phyloP scores from a whole-genome alignment of 2,888 invertebrate genomes.

The Platerodrilus igneus region DNA sequence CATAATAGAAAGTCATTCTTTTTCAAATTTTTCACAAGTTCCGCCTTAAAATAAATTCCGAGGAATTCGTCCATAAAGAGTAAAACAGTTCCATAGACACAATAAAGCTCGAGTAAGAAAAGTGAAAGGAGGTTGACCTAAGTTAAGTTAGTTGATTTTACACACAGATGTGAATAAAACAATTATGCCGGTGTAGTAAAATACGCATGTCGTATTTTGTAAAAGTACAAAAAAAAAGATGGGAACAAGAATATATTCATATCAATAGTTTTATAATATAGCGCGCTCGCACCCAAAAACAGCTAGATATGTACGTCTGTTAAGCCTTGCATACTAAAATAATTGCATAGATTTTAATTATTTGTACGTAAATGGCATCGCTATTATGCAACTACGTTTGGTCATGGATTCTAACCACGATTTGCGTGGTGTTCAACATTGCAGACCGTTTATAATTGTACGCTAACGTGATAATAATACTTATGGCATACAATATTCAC shows the following conservation, averaged over 20 bases:
- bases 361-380: constrained; percentile 23
- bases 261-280: no score
- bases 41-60: constrained; percentile 28
- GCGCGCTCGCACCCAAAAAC: no score
- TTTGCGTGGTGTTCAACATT: constrained; percentile 7
- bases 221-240: no score
- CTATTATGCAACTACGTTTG: constrained; percentile 22
- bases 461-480: constrained; percentile 17
- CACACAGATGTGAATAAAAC: no score
- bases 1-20: no score
- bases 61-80: constrained; percentile 27
- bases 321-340: no score
- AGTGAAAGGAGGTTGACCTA: constrained; percentile 35
- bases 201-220: no score
- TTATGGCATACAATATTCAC: no score
- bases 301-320: no score
- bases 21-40: no score
- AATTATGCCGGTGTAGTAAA: no score
- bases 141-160: constrained; percentile 7
- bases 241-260: no score
- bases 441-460: constrained; percentile 18
- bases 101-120: constrained; percentile 29
- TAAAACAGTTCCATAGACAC: constrained; percentile 27
- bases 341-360: constrained; percentile 24
- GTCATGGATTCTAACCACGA: constrained; percentile 19